Conservation (phyloP, 2,888 invertebrate species). For the Drosophila niveifrons region DNA sequence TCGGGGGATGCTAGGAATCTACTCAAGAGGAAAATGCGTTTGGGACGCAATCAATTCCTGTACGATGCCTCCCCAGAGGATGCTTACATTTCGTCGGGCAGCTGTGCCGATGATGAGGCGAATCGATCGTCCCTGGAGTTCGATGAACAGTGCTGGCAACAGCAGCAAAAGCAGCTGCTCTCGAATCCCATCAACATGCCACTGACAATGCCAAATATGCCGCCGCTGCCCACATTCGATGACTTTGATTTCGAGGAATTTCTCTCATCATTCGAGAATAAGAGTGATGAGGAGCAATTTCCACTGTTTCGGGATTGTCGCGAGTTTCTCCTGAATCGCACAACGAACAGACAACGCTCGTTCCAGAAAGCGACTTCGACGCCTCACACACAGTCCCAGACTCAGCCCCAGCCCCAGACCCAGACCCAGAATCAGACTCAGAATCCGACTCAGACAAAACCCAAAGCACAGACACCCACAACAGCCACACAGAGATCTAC, state of each 20-base stretch:
- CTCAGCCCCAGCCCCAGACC: slow-evolving; percentile 28
- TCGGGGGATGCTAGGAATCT: slow-evolving; percentile 81
- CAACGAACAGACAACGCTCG: slow-evolving; percentile 82
- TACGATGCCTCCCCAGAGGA: slow-evolving; percentile 85
- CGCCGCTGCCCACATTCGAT: slow-evolving; percentile 86
- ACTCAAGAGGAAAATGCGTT: slow-evolving; percentile 84
- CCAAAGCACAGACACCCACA: slow-evolving; percentile 23
- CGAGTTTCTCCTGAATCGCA: slow-evolving; percentile 84
- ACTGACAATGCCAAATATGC: slow-evolving; percentile 60
- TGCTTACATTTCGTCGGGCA: slow-evolving; percentile 67
- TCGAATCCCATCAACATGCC: slow-evolving; percentile 79
- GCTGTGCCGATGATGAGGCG: slow-evolving; percentile 82
- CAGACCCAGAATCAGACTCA: slow-evolving; percentile 30
- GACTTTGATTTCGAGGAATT: slow-evolving; percentile 89
- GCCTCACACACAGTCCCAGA: slow-evolving; percentile 44
- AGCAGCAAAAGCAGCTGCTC: slow-evolving; percentile 71
- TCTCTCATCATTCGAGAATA: slow-evolving; percentile 89
- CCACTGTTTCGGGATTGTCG: slow-evolving; percentile 86
- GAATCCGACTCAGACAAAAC: slow-evolving; percentile 18
- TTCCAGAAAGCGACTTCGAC: slow-evolving; percentile 77
- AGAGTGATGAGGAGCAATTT: slow-evolving; percentile 86
- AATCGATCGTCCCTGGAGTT: slow-evolving; percentile 80
- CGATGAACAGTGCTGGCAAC: slow-evolving; percentile 72
- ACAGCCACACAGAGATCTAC: slow-evolving; percentile 40
- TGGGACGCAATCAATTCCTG: slow-evolving; percentile 85